Evolutionary conservation across 1,140 invertebrate genomes (phyloP).

Genomic region (Brachionus sp.): DNA sequence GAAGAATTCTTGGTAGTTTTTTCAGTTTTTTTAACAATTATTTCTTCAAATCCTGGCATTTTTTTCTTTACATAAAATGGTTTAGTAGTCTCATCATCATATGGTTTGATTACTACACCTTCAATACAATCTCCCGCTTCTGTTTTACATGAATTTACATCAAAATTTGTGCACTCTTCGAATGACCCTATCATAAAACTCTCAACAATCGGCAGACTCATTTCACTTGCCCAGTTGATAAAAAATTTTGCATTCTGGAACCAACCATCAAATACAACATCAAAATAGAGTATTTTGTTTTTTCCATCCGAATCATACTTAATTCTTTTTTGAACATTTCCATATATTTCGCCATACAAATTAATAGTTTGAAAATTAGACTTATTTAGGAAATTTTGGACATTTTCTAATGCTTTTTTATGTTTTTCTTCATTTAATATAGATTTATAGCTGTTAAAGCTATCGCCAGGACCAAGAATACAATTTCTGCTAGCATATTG

Average conservation of each 20-base stretch:
- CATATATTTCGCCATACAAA: conserved; percentile 19
- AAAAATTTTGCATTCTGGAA: conserved; percentile 32
- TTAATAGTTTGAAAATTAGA: neutral
- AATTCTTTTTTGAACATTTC: conserved; percentile 24
- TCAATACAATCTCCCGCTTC: conserved; percentile 8
- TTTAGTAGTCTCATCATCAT: neutral
- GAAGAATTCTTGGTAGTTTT: neutral
- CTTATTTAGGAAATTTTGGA: neutral
- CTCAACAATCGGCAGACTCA: neutral
- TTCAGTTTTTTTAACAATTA: neutral
- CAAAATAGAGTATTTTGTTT: conserved; percentile 18
- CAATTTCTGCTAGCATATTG: conserved; percentile 10
- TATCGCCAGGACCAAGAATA: neutral
- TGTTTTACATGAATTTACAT: neutral
- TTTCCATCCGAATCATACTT: neutral
- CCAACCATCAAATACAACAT: conserved; percentile 4
- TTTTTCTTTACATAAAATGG: conserved; percentile 17
- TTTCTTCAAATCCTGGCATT: conserved; percentile 16
- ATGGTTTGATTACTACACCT: conserved; percentile 9
- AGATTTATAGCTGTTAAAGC: neutral
- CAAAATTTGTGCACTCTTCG: neutral
- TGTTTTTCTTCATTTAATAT: neutral
- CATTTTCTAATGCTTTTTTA: neutral
- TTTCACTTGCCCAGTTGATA: neutral
- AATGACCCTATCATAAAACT: conserved; percentile 6